phyloP scores from a whole-genome alignment of 2,113 vertebrate species.

The Varanus komodoensis region DNA sequence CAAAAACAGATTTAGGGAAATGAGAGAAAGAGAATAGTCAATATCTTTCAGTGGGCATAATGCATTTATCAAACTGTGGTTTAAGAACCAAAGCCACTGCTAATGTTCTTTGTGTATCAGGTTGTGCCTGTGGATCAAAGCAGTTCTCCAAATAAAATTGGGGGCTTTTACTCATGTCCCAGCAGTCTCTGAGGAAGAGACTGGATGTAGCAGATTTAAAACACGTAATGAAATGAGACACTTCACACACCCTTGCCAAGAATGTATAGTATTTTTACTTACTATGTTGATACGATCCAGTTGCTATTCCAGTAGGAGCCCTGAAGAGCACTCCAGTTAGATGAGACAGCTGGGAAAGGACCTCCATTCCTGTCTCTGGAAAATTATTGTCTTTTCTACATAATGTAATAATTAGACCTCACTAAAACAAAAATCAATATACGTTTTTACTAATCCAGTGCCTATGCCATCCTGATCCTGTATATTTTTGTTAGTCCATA shows the following conservation, averaged over 20 bases:
- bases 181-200: not conserved
- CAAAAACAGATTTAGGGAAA: not conserved
- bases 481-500: not conserved
- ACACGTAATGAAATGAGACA: not conserved
- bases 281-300: slow-evolving; percentile 87
- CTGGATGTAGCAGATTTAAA: not conserved
- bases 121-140: not conserved
- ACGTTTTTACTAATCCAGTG: not conserved
- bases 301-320: slow-evolving; percentile 80
- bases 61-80: not conserved
- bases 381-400: slow-evolving; percentile 28
- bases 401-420: not conserved
- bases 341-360: slow-evolving; percentile 79
- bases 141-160: not conserved
- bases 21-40: not conserved
- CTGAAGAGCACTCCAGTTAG: slow-evolving; percentile 81
- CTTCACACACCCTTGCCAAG: not conserved
- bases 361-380: slow-evolving; percentile 79
- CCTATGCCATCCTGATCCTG: not conserved
- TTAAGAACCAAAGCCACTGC: slow-evolving; percentile 16
- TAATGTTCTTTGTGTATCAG: not conserved
- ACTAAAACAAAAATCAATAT: not conserved
- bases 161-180: not conserved
- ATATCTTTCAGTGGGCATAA: not conserved
- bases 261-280: slow-evolving; percentile 60